These are phyloP conservation scores for Salmo trutta DNA, from an alignment of 2,797 vertebrate genomes.

Conservation along the genomic window DNA sequence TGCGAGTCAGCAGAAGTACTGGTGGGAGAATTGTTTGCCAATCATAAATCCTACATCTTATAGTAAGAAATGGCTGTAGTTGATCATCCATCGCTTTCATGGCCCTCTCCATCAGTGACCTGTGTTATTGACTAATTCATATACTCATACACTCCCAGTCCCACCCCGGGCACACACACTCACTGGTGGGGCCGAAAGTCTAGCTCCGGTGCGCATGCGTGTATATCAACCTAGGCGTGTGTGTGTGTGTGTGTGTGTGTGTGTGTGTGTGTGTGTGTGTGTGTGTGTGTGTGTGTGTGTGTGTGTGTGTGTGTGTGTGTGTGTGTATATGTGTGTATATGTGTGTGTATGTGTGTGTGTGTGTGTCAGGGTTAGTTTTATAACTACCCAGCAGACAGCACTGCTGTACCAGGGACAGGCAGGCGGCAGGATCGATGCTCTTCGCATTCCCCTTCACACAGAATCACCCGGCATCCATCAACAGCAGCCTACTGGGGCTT, in stretches of 20 bases:
- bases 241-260: neutral
- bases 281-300: neutral
- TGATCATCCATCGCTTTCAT: conserved; percentile 68
- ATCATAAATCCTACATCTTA: conserved; percentile 27
- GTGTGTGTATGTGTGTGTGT: neutral
- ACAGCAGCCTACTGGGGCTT: neutral
- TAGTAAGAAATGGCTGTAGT: conserved; percentile 41
- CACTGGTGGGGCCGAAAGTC: conserved; percentile 48
- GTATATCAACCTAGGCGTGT: neutral
- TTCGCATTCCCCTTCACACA: conserved; percentile 13
- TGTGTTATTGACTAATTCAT: conserved; percentile 56
- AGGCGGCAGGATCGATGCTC: conserved; percentile 23
- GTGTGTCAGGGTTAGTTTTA: neutral
- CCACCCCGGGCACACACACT: conserved; percentile 37
- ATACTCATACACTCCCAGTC: conserved; percentile 6
- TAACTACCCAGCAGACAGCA: neutral
- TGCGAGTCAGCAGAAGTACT: conserved; percentile 23
- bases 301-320: neutral
- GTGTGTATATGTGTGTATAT: neutral
- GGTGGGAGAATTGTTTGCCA: conserved; percentile 2
- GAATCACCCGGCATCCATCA: conserved; percentile 8
- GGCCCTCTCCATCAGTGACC: conserved; percentile 57
- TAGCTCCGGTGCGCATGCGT: conserved; percentile 7
- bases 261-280: too few species aligned
- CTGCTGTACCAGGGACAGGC: neutral